Evolutionary conservation across 2,888 invertebrate genomes (phyloP).

Genomic region (Epicampocera succincta): DNA sequence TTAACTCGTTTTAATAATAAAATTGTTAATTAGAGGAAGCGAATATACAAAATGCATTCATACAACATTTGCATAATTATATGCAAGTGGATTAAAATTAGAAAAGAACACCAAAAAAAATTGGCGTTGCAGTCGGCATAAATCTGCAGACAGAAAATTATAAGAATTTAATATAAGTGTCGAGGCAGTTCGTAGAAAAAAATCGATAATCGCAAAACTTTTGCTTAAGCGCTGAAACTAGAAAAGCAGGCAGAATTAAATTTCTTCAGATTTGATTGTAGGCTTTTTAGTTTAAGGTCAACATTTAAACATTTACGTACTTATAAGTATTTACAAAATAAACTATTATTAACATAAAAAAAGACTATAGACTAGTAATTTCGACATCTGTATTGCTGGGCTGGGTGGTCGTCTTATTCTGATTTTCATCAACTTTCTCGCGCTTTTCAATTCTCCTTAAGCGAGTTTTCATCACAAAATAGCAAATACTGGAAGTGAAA

Average conservation of each 20-base stretch:
- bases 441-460: conserved; percentile 32
- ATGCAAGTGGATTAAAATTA: conserved; percentile 37
- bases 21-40: conserved; percentile 72
- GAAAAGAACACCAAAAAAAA: conserved; percentile 45
- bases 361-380: conserved; percentile 62
- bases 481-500: conserved; percentile 56
- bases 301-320: conserved; percentile 28
- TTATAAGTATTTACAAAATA: background rate
- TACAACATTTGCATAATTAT: conserved; percentile 53
- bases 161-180: no score
- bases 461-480: conserved; percentile 61
- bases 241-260: no score
- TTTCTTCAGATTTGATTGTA: no score
- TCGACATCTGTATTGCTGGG: conserved; percentile 47
- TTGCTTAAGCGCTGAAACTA: no score
- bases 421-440: conserved; percentile 25
- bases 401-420: background rate
- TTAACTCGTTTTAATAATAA: conserved; percentile 72
- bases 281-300: no score
- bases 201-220: no score
- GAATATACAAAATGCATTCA: conserved; percentile 51
- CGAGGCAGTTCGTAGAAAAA: no score
- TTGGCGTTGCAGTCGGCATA: conserved; percentile 35
- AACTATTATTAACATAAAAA: conserved; percentile 22
- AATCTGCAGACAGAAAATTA: conserved; percentile 29